phyloP scores from a whole-genome alignment of 2,113 vertebrate species.

The Bujurquina vittata region DNA sequence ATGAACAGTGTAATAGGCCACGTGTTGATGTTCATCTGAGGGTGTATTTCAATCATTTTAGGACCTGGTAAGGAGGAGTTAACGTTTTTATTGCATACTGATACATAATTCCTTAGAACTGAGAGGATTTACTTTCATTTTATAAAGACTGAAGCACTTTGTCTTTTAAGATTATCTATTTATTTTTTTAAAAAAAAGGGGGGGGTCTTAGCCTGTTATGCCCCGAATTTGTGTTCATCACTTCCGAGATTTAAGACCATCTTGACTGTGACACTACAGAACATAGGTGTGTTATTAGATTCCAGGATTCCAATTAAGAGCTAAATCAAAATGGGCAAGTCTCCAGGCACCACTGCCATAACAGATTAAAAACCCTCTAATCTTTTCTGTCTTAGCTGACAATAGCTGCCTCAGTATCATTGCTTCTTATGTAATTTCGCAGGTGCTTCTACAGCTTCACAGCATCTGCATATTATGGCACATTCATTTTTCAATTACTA shows the following conservation, averaged over 20 bases:
- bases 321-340: slow-evolving; percentile 1
- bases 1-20: not conserved
- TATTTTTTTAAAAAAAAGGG: no score
- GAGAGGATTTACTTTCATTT: rapidly evolving
- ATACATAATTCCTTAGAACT: not conserved
- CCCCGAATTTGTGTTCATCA: not conserved
- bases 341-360: not conserved
- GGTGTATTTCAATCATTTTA: not conserved
- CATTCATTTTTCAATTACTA: not conserved
- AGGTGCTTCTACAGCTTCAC: not conserved
- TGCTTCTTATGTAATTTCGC: not conserved
- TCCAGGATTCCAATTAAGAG: not conserved
- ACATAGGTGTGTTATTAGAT: not conserved
- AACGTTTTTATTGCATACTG: not conserved
- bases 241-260: not conserved
- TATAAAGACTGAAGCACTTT: no score
- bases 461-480: not conserved
- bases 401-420: not conserved
- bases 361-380: not conserved
- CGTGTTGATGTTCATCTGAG: not conserved
- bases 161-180: no score
- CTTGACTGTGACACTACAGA: not conserved
- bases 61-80: not conserved
- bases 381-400: not conserved
- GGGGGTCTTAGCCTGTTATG: not conserved